A percentile compares a stretch with the other conserved stretches of the same genome.
These are phyloP conservation scores for Holotrichia oblita DNA, from an alignment of 1,140 invertebrate species.

Conservation along the genomic window DNA sequence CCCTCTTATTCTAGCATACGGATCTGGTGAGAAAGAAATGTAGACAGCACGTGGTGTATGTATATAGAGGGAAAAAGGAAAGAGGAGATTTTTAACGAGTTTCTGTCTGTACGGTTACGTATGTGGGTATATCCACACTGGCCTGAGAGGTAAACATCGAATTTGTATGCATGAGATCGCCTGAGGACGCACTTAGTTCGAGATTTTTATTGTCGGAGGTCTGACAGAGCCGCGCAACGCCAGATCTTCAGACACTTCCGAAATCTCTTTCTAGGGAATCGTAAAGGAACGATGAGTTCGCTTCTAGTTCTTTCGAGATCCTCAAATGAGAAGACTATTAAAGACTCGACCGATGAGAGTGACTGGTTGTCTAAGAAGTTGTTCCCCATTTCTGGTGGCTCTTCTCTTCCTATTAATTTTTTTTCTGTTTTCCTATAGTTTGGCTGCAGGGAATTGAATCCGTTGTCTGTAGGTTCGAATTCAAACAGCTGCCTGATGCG, in stretches of 20 bases:
- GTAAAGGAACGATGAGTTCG: conserved; percentile 20
- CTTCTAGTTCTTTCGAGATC: conserved; percentile 14
- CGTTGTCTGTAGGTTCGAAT: not conserved
- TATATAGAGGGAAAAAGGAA: conserved; percentile 18
- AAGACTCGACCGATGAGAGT: not conserved
- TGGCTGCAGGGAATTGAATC: not conserved
- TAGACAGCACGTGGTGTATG: not conserved
- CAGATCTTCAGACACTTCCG: conserved; percentile 26
- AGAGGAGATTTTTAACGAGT: conserved; percentile 37
- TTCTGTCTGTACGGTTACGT: conserved; percentile 24
- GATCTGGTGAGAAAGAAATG: conserved; percentile 27
- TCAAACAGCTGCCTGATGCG: not conserved
- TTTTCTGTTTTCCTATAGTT: not conserved
- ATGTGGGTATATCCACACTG: conserved; percentile 8
- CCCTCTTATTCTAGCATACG: conserved; percentile 31
- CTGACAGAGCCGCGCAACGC: conserved; percentile 24
- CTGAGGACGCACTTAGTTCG: conserved; percentile 31
- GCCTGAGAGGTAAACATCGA: not conserved
- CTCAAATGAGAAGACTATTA: not conserved
- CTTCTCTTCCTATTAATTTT: conserved; percentile 11
- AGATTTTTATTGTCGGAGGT: conserved; percentile 32
- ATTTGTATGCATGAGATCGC: conserved; percentile 39
- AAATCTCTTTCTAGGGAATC: conserved; percentile 37
- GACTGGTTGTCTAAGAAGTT: not conserved
- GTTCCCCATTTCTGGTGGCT: not conserved